These are phyloP conservation scores for Muntiacus reevesi DNA, from an alignment of 2,113 vertebrate species.

Conservation along the genomic window DNA sequence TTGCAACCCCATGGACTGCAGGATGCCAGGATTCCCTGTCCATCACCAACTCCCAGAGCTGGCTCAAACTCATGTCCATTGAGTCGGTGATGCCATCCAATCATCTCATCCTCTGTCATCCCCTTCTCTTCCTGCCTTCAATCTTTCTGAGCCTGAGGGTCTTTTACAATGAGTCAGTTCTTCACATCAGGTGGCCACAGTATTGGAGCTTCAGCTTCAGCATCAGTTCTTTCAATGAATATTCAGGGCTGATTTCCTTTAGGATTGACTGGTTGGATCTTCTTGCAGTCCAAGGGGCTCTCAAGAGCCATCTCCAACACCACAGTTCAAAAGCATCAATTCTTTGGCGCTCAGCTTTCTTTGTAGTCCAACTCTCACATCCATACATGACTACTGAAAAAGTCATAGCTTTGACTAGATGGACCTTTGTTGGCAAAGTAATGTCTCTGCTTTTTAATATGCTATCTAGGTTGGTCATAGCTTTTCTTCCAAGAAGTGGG, in stretches of 20 bases:
- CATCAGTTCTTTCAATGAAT: neutral
- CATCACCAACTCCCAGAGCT: neutral
- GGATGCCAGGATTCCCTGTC: neutral
- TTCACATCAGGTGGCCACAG: neutral
- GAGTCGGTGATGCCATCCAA: neutral
- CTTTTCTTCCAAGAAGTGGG: neutral
- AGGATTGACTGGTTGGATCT: neutral
- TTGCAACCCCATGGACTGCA: neutral
- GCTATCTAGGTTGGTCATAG: neutral
- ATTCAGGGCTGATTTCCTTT: neutral
- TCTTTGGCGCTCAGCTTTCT: rapidly evolving
- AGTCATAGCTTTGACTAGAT: neutral
- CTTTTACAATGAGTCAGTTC: neutral
- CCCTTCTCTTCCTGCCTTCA: neutral
- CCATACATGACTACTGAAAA: neutral
- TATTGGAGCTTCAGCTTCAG: neutral
- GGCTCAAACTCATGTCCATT: neutral
- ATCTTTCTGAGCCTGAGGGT: neutral
- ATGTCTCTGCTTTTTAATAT: neutral
- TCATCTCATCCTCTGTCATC: neutral
- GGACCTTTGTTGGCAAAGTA: neutral
- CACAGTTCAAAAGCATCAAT: neutral
- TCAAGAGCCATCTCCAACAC: neutral
- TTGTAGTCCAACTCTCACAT: neutral
- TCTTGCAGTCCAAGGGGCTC: neutral